Base-by-base conservation (phyloP, 2,797 vertebrate genomes). In the Thalassophryne amazonica region DNA sequence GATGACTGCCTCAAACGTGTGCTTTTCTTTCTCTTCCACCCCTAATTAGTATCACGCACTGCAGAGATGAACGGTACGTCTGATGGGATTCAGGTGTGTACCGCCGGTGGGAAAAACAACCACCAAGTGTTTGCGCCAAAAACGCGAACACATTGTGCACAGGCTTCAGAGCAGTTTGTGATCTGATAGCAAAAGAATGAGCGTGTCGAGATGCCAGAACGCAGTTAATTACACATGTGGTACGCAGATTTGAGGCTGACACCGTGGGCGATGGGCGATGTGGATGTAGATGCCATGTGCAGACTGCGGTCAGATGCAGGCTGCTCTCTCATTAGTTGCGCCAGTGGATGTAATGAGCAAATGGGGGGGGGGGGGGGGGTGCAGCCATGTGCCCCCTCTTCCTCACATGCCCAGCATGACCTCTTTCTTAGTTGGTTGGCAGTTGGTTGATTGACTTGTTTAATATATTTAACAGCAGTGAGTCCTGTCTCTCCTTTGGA, bases 211-310 rank as follows among this genome's bases (percentile, higher is more conserved):
- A 65, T 72, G 68, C 73, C 81, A 84, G 73, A 76, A 48, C 55
- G 51, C 51, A 60, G 69, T 80, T 88, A 84, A 89, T 88, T 81
- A 77, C 78, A 81, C 88, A 91, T 88, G 79, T 91, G 90, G 86
- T 52, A 45, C 63, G 78, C 88, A 89, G 83, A 88, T 88, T 88
- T 73, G 51, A 69, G 80, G 43, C 76, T 52, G 45, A 73, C 87
- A 84, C 86, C 24, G 77, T 86, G 83, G 85, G 84, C 75, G 82
- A 87, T 86, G 83, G 85, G 84, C 75, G 82, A 87, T 71, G 76
- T 65, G 49, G 56, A 78, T 75, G 75, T 78, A 78, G 73, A 81
- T 76, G 80, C 78, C 82, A 83, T 86, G 82, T 87, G 65, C 76
- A 84, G 81, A 84, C 81, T 86, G 86, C 20, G 78, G 76, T 82